Evolutionary conservation across 2,888 invertebrate species (phyloP).

Genomic region (Stenoptilia bipunctidactyla): DNA sequence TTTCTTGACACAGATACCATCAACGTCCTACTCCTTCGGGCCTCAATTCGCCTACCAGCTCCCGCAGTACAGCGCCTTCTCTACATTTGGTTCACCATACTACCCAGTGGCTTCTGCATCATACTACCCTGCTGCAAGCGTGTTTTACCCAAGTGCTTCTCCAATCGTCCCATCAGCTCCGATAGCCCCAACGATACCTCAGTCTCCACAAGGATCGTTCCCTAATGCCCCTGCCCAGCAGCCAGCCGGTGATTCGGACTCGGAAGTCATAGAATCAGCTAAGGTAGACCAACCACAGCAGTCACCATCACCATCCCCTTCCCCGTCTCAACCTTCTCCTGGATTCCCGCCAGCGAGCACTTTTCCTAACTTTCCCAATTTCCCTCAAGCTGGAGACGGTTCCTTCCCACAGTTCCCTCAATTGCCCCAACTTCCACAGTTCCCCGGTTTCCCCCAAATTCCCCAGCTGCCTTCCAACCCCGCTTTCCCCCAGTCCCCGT

Average conservation of each 20-base stretch:
- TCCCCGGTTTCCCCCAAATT: slow-evolving; percentile 11
- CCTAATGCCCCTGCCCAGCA: slow-evolving; percentile 23
- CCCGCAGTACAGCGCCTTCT: slow-evolving; percentile 28
- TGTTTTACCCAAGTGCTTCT: slow-evolving; percentile 29
- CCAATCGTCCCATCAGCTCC: slow-evolving; percentile 20
- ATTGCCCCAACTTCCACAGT: slow-evolving; percentile 16
- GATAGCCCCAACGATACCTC: slow-evolving; percentile 21
- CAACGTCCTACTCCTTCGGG: neutral
- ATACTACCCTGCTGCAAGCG: slow-evolving; percentile 29
- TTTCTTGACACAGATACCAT: neutral
- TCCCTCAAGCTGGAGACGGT: slow-evolving; percentile 13
- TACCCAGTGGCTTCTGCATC: slow-evolving; percentile 31
- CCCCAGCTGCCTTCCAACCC: slow-evolving; percentile 27
- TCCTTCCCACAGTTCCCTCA: slow-evolving; percentile 24
- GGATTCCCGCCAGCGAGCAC: slow-evolving; percentile 3
- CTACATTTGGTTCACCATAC: slow-evolving; percentile 30
- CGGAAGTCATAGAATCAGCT: slow-evolving; percentile 51
- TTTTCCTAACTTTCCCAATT: slow-evolving; percentile 16
- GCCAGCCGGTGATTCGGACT: slow-evolving; percentile 38
- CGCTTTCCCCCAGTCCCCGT: slow-evolving; percentile 22
- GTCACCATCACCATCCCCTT: slow-evolving; percentile 17
- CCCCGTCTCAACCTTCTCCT: slow-evolving; percentile 12
- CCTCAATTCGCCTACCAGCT: slow-evolving; percentile 39
- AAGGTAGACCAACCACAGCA: slow-evolving; percentile 29
- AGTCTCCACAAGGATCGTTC: slow-evolving; percentile 16